These are phyloP conservation scores for Uria lomvia DNA, from an alignment of 2,113 vertebrate species.

Conservation along the genomic window DNA sequence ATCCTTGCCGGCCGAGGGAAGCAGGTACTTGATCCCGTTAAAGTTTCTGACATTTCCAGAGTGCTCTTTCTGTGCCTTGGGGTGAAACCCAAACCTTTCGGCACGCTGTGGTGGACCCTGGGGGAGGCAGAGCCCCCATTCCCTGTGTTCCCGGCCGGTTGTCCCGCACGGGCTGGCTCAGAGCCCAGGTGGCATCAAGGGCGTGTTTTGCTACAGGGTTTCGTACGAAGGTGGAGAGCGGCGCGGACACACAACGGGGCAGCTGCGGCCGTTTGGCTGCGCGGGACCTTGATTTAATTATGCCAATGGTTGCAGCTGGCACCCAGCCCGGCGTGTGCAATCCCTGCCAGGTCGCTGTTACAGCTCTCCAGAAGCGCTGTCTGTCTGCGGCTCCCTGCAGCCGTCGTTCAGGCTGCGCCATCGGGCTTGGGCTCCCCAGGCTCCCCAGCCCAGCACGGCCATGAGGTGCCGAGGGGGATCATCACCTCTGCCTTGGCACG, in stretches of 20 bases:
- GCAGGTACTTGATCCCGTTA: no score
- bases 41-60: background rate
- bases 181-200: background rate
- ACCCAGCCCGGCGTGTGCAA: accelerated
- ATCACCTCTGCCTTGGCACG: accelerated
- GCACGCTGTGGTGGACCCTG: background rate
- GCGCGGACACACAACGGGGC: background rate
- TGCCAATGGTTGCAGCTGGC: background rate
- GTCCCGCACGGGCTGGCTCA: background rate
- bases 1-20: background rate
- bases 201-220: background rate
- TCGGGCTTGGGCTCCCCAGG: accelerated
- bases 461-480: accelerated
- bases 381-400: background rate
- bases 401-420: accelerated
- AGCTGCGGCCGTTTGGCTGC: background rate
- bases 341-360: background rate
- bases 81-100: background rate
- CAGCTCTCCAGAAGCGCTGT: accelerated
- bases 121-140: background rate
- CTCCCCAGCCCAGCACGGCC: background rate
- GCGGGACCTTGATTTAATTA: background rate
- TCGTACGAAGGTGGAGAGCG: background rate
- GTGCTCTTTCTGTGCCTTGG: background rate
- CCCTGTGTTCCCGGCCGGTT: accelerated